These are phyloP conservation scores for Arctopsyche grandis DNA, from an alignment of 1,140 invertebrate genomes.

Conservation along the genomic window DNA sequence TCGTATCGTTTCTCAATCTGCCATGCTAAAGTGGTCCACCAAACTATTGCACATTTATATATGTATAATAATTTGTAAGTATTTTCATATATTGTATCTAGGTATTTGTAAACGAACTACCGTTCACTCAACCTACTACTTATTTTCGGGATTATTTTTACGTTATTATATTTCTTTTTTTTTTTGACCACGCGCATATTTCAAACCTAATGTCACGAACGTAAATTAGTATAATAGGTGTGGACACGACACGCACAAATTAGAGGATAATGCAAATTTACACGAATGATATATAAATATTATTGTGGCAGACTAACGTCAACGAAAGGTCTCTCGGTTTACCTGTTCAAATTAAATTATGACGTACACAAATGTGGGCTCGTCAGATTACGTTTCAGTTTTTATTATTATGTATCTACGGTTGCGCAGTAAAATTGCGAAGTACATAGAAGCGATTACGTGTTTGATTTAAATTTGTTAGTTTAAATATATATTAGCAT, in stretches of 20 bases:
- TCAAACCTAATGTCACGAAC: background rate
- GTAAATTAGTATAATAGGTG: background rate
- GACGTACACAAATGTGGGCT: no score
- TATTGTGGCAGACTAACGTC: no score
- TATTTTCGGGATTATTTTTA: background rate
- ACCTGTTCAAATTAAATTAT: no score
- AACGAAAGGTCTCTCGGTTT: no score
- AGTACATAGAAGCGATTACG: no score
- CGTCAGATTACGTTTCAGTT: no score
- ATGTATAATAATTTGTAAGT: background rate
- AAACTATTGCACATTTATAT: background rate
- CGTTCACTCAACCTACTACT: conserved; percentile 23
- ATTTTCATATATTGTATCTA: background rate
- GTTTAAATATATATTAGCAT: no score
- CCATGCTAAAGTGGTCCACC: no score
- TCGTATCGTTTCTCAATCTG: no score
- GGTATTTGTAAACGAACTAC: background rate
- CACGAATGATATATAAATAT: background rate
- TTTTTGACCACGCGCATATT: background rate
- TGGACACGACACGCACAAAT: conserved; percentile 15
- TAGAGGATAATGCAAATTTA: conserved; percentile 25
- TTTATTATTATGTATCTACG: no score
- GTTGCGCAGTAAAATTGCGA: no score
- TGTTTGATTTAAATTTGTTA: no score
- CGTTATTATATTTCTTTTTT: background rate